Conservation (phyloP, 2,888 invertebrate genomes). For the Chamaedrilus cognettii region DNA sequence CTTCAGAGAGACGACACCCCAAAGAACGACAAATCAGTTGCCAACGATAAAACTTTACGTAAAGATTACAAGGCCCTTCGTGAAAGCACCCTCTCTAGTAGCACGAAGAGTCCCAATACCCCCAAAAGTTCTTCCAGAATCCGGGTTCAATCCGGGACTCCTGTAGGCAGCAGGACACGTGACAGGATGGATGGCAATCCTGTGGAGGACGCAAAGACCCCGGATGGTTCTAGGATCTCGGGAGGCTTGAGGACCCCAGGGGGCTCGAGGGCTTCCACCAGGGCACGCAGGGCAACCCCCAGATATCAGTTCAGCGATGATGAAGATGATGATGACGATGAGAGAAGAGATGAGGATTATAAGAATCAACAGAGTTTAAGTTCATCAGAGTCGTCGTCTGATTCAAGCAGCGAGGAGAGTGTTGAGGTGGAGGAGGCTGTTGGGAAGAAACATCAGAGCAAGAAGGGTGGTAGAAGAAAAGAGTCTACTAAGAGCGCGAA, state of each 20-base stretch:
- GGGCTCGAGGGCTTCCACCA: background rate
- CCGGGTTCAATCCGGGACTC: too few relatives aligned
- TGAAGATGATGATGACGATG: constrained; percentile 10
- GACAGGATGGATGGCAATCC: background rate
- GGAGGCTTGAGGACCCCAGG: background rate
- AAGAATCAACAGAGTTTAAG: background rate
- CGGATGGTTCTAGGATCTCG: background rate
- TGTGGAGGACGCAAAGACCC: background rate
- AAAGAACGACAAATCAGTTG: too few relatives aligned
- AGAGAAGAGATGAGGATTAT: background rate
- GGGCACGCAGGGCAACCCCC: background rate
- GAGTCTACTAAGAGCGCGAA: too few relatives aligned
- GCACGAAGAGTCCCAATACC: too few relatives aligned
- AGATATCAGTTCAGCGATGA: background rate
- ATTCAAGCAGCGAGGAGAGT: background rate
- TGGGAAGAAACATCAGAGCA: too few relatives aligned
- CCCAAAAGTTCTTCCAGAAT: too few relatives aligned
- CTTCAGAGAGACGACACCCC: too few relatives aligned
- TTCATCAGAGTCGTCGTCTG: background rate
- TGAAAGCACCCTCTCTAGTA: too few relatives aligned
- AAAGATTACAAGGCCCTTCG: too few relatives aligned
- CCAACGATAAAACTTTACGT: too few relatives aligned
- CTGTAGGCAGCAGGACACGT: background rate
- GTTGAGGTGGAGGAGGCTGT: too few relatives aligned
- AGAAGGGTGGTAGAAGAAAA: too few relatives aligned